phyloP scores from a whole-genome alignment of 2,888 invertebrate species.

The Hetaerina titia region DNA sequence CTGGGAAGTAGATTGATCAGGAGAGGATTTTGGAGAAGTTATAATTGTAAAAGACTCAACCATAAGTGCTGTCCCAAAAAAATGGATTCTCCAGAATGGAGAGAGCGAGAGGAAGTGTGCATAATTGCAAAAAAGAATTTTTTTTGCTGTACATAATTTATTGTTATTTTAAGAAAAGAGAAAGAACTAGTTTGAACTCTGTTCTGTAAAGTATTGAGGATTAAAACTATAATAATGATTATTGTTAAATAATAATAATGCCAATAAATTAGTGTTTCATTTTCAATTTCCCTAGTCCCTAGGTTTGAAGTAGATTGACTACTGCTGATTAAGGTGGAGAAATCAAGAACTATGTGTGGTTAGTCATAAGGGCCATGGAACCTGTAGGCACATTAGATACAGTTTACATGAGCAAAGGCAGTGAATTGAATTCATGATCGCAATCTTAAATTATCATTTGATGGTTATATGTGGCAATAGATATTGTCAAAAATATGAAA shows the following conservation, averaged over 20 bases:
- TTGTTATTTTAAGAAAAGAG: conserved; percentile 69
- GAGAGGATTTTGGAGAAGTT: background rate
- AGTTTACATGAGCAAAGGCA: no score
- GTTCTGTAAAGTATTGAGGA: conserved; percentile 69
- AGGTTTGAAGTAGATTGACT: no score
- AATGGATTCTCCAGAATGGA: conserved; percentile 54
- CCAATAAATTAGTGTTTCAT: conserved; percentile 20
- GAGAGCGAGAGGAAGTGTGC: conserved; percentile 53
- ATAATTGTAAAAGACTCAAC: conserved; percentile 57
- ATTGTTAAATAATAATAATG: conserved; percentile 67
- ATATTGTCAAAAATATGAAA: no score
- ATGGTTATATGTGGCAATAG: no score
- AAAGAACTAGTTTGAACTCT: conserved; percentile 68
- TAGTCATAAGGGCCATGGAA: no score
- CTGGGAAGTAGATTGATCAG: background rate
- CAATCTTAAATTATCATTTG: no score
- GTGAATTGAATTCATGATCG: no score
- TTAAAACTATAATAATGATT: conserved; percentile 68
- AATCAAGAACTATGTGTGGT: no score
- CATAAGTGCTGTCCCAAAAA: conserved; percentile 67
- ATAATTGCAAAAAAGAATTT: conserved; percentile 57
- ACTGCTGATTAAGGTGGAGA: no score
- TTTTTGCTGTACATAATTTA: conserved; percentile 69
- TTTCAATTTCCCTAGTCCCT: background rate
- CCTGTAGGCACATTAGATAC: no score